Evolutionary conservation across 2,113 vertebrate genomes (phyloP).

Genomic region (Chamaetylas fuelleborni): DNA sequence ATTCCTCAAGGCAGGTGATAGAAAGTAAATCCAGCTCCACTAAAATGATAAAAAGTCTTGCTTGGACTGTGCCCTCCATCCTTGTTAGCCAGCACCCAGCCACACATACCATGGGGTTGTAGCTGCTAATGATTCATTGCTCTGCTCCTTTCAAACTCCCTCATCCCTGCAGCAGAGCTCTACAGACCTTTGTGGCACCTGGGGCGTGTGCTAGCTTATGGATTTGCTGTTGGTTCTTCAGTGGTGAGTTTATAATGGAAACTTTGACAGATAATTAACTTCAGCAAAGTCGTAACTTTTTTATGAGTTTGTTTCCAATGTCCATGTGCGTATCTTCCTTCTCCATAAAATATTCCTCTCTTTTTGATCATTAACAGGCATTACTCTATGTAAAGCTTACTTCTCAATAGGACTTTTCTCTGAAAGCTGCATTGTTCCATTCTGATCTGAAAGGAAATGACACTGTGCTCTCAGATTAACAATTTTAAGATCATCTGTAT

Average conservation of each 20-base stretch:
- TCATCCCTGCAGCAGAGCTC: background rate
- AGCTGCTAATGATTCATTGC: background rate
- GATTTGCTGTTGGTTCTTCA: background rate
- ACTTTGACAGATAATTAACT: background rate
- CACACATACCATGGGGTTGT: background rate
- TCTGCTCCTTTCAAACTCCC: background rate
- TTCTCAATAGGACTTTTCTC: background rate
- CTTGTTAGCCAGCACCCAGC: background rate
- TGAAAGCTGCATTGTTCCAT: background rate
- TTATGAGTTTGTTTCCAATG: slow-evolving; percentile 8
- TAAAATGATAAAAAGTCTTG: background rate
- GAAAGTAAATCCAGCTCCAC: background rate
- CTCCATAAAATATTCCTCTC: background rate
- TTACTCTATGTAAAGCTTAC: background rate
- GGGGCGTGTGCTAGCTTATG: background rate
- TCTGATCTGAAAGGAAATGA: slow-evolving; percentile 4
- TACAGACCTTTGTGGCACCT: background rate
- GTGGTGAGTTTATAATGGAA: slow-evolving; percentile 12
- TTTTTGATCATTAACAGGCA: slow-evolving; percentile 8
- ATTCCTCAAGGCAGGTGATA: background rate
- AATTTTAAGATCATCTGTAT: background rate
- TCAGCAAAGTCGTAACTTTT: background rate
- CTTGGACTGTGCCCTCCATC: background rate
- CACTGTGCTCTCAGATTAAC: background rate
- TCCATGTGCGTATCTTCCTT: background rate